Base-by-base conservation (phyloP, 1,140 invertebrate genomes). In the Camponotus pennsylvanicus region DNA sequence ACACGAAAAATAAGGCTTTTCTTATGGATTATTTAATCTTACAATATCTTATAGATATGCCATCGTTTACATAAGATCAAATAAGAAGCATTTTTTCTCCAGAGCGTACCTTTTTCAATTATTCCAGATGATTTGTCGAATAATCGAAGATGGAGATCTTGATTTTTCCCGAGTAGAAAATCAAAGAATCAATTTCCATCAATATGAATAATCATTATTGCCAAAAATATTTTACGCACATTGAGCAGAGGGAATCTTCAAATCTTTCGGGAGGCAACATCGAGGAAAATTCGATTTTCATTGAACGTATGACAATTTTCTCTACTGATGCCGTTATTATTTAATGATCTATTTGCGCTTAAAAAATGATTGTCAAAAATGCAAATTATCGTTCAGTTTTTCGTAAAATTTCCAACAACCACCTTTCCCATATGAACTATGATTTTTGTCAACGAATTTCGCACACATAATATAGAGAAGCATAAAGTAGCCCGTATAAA, bases 401-500 rank as follows among this genome's bases (percentile, higher is more conserved):
- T 73, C 21, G 34, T 42, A 21, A 59, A 70, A 59, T 27, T 13
- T 27, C 18, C 13, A 52, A 52, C 37, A 57, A 21, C 79, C 49
- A 45, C 9, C n/a, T 40, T 42, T 73, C 71, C 15, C 52, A 37
- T 32, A 57, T 37, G 21, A 9, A 55, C 21, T 11, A 15, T 32
- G 67, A 59, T 4, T 71, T 34, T 13, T 21, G 66, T 49, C 64
- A 34, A 40, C 34, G 52, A 82, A 57, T 73, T 82, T 82, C 67
- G 57, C 55, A 37, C 21, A 21, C 52, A 21, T 37, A 61, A 73
- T 73, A 73, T 42, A 45, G 42, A 42, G 27, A 66, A 79, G 32
- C 45, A 80, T 21, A 52, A 32, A 27, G 34, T 57, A 11, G 27
- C 27, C 27, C 27, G 27, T 27, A 27, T 27, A 27, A 27, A 27